Evolutionary conservation across 2,797 vertebrate genomes (phyloP).

Genomic region (Poecilia gillii): DNA sequence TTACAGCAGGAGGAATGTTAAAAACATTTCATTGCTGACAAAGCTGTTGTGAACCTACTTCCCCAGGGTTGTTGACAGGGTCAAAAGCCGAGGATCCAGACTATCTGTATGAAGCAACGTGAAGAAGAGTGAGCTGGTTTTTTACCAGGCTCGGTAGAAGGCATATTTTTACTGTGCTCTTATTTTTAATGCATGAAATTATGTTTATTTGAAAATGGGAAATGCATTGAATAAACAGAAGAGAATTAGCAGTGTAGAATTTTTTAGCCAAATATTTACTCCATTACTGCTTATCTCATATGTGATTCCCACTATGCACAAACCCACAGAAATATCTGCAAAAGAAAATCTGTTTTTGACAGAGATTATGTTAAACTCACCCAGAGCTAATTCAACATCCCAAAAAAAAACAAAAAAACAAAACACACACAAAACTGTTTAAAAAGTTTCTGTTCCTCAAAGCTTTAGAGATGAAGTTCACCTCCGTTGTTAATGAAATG

Average conservation of each 20-base stretch:
- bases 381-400: background rate
- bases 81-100: no score
- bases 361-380: background rate
- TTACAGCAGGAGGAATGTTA: no score
- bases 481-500: conserved; percentile 31
- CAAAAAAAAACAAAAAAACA: background rate
- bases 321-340: background rate
- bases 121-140: no score
- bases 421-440: background rate
- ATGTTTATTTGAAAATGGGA: background rate
- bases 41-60: no score
- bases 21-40: no score
- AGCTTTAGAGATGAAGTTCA: conserved; percentile 48
- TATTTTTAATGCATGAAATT: background rate
- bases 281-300: background rate
- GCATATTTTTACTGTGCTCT: background rate
- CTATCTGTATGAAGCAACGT: no score
- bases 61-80: no score
- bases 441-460: conserved; percentile 22
- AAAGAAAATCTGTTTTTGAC: conserved; percentile 1
- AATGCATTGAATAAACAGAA: background rate
- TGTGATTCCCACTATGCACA: background rate
- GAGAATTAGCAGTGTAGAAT: background rate
- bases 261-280: background rate
- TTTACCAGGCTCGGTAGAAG: background rate